Percentiles rank a stretch among this genome's conserved stretches.
These are phyloP conservation scores for Tichodroma muraria DNA, from an alignment of 2,113 vertebrate genomes.

Conservation along the genomic window DNA sequence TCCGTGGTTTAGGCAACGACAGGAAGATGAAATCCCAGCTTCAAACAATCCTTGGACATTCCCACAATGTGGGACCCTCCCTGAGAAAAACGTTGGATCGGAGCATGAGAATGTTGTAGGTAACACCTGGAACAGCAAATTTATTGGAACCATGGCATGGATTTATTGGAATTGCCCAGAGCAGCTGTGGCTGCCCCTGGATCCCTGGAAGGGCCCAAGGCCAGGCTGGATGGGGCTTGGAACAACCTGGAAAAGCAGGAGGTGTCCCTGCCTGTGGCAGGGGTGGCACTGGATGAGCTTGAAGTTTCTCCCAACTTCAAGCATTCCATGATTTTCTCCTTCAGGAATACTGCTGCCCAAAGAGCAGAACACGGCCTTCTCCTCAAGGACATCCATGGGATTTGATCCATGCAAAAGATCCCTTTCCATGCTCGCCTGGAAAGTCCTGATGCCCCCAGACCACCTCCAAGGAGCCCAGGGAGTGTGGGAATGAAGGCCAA, in stretches of 20 bases:
- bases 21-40: neutral
- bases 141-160: neutral
- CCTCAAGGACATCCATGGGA: neutral
- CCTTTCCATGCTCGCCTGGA: neutral
- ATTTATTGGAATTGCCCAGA: neutral
- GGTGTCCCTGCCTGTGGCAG: neutral
- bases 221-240: accelerated
- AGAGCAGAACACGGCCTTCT: accelerated
- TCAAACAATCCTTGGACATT: neutral
- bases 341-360: neutral
- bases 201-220: neutral
- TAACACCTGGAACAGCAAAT: neutral
- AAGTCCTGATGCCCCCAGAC: neutral
- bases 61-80: neutral
- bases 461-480: neutral
- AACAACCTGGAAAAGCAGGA: accelerated
- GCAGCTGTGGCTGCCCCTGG: neutral
- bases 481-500: accelerated
- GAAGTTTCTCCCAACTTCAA: neutral
- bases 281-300: too few relatives aligned
- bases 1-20: accelerated
- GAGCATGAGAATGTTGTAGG: accelerated
- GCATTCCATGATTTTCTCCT: neutral
- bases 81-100: neutral
- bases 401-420: neutral